These are phyloP conservation scores for Orestias chungarensis DNA, from an alignment of 2,797 vertebrate species.

Conservation along the genomic window DNA sequence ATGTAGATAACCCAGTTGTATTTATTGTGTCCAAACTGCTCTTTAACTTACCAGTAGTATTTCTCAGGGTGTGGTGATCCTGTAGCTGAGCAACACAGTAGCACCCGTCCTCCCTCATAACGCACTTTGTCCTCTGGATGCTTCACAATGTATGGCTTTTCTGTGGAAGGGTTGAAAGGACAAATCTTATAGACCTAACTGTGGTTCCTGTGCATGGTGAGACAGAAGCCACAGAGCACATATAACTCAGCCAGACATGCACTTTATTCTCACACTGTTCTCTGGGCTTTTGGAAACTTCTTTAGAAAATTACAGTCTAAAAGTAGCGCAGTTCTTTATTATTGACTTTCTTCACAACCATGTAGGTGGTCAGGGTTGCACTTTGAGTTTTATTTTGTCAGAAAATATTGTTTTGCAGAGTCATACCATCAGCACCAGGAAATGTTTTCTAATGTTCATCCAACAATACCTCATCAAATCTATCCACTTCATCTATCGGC, in stretches of 20 bases:
- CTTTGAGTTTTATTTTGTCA: conserved; percentile 22
- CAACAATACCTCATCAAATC: not conserved
- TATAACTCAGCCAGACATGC: conserved; percentile 53
- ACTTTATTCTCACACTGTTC: conserved; percentile 39
- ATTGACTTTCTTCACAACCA: conserved; percentile 57
- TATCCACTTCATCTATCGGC: not conserved
- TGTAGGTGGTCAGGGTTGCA: conserved; percentile 10
- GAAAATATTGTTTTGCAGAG: conserved; percentile 6
- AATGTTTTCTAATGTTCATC: conserved; percentile 1
- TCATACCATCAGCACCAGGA: conserved; percentile 8
- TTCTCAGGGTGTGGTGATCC: conserved; percentile 88
- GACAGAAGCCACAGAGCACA: conserved; percentile 35
- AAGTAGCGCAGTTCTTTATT: conserved; percentile 42
- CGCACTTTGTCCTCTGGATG: conserved; percentile 89
- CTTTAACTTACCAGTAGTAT: conserved; percentile 89
- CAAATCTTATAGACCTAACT: conserved; percentile 38
- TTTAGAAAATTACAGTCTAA: conserved; percentile 47
- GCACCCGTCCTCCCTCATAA: conserved; percentile 85
- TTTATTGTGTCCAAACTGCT: not conserved
- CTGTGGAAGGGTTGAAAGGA: conserved; percentile 70
- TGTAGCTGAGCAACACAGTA: conserved; percentile 90
- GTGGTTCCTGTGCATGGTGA: conserved; percentile 31
- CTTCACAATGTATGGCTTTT: conserved; percentile 90
- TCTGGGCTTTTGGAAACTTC: conserved; percentile 43
- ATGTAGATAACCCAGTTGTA: not conserved